Evolutionary conservation across 2,113 vertebrate species (phyloP).

Genomic region (Carassius gibelio): DNA sequence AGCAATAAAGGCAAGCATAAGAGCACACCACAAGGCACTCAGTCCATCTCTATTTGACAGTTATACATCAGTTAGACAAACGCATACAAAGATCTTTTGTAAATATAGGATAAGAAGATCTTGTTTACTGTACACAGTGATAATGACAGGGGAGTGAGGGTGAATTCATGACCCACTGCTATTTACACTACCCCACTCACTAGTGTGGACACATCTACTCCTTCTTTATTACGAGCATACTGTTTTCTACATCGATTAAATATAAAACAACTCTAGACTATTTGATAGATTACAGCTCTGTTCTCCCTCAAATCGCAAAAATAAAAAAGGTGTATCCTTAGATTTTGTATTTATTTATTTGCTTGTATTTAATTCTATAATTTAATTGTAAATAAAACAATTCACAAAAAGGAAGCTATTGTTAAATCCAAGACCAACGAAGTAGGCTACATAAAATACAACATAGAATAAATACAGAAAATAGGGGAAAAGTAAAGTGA

Average conservation of each 20-base stretch:
- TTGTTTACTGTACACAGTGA: slow-evolving; percentile 10
- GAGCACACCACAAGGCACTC: background rate
- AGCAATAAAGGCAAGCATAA: background rate
- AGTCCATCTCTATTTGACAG: background rate
- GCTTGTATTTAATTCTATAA: background rate
- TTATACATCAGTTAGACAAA: background rate
- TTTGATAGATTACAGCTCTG: background rate
- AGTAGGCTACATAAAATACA: background rate
- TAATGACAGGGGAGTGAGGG: background rate
- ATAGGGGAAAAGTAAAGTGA: background rate
- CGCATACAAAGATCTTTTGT: background rate
- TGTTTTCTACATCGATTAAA: background rate
- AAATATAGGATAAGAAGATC: background rate
- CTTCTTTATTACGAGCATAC: background rate
- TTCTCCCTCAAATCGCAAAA: too few relatives aligned
- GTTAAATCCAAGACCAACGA: background rate
- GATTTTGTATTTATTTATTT: background rate
- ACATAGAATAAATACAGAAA: background rate
- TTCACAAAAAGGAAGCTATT: background rate
- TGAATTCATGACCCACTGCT: background rate
- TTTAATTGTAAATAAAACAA: too few relatives aligned
- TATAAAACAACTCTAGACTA: background rate
- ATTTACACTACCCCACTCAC: background rate
- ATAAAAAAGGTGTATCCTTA: background rate
- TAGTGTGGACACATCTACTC: background rate